phyloP scores from a whole-genome alignment of 1,140 invertebrate genomes.

The Cyphomyrmex costatus region DNA sequence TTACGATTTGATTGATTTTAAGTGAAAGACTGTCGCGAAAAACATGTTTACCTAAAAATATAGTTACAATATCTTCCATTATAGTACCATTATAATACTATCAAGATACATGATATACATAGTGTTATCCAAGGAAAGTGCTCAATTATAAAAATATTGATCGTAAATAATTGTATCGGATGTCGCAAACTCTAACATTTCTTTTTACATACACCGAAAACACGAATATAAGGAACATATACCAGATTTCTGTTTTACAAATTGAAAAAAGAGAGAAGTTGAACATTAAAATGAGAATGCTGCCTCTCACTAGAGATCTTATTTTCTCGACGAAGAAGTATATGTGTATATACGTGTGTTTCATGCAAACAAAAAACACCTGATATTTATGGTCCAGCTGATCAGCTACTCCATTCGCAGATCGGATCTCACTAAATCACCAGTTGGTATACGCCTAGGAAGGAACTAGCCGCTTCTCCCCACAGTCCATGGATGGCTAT shows the following conservation, averaged over 20 bases:
- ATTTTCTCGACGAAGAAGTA: slow-evolving; percentile 56
- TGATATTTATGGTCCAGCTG: slow-evolving; percentile 84
- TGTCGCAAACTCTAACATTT: neutral
- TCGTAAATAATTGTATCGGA: neutral
- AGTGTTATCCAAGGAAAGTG: neutral
- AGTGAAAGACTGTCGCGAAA: neutral
- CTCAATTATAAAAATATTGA: slow-evolving; percentile 20
- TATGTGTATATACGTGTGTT: slow-evolving; percentile 26
- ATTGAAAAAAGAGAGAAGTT: slow-evolving; percentile 75
- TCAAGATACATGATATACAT: neutral
- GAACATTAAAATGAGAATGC: slow-evolving; percentile 68
- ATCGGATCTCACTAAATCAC: slow-evolving; percentile 85
- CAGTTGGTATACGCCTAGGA: slow-evolving; percentile 80
- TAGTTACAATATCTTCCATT: neutral
- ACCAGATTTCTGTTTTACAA: slow-evolving; percentile 45
- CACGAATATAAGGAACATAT: neutral
- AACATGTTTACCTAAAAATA: neutral
- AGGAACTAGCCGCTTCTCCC: slow-evolving; percentile 75
- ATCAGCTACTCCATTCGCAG: slow-evolving; percentile 80
- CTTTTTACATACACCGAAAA: neutral
- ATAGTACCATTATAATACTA: neutral
- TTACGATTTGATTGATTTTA: neutral
- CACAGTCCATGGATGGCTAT: slow-evolving; percentile 58
- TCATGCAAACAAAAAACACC: slow-evolving; percentile 79
- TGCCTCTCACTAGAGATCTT: slow-evolving; percentile 73